A percentile compares a stretch with the other conserved stretches of the same genome.
These are phyloP conservation scores for Anguilla megastoma DNA, from an alignment of 2,797 vertebrate species.

Conservation along the genomic window DNA sequence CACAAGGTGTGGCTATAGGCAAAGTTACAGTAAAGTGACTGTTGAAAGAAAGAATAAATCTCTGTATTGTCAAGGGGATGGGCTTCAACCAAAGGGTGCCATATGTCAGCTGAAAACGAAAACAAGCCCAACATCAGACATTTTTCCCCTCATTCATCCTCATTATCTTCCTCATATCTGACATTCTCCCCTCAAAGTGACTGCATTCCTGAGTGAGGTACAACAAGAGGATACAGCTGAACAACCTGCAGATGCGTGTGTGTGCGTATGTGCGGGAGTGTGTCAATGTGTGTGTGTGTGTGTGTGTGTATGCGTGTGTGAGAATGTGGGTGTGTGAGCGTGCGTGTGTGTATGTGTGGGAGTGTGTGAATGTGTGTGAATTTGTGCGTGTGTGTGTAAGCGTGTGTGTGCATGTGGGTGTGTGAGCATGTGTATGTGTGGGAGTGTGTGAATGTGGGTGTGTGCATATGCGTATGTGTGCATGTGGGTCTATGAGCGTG, in stretches of 20 bases:
- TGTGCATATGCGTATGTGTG: too few species aligned
- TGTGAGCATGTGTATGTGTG: not conserved
- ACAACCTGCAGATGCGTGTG: not conserved
- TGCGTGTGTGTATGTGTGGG: not conserved
- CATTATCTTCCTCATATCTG: conserved; percentile 12
- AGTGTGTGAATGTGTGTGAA: not conserved
- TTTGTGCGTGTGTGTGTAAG: too few species aligned
- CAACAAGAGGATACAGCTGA: conserved; percentile 1
- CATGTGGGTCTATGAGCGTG: too few species aligned
- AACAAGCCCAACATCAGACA: not conserved
- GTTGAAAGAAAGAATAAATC: not conserved
- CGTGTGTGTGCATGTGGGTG: too few species aligned
- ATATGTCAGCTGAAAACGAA: not conserved
- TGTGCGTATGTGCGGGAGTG: not conserved
- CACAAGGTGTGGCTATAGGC: not conserved
- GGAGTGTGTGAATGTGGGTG: not conserved
- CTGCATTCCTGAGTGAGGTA: not conserved
- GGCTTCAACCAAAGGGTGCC: not conserved
- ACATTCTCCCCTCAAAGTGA: not conserved
- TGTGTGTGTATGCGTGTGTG: not conserved
- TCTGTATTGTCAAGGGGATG: not conserved
- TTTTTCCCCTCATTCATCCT: not conserved
- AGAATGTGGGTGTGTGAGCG: not conserved
- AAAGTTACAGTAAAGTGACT: not conserved
- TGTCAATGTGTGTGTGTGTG: not conserved